Evolutionary conservation across 2,888 invertebrate species (phyloP).

Genomic region (Xanthorhoe spadicearia): DNA sequence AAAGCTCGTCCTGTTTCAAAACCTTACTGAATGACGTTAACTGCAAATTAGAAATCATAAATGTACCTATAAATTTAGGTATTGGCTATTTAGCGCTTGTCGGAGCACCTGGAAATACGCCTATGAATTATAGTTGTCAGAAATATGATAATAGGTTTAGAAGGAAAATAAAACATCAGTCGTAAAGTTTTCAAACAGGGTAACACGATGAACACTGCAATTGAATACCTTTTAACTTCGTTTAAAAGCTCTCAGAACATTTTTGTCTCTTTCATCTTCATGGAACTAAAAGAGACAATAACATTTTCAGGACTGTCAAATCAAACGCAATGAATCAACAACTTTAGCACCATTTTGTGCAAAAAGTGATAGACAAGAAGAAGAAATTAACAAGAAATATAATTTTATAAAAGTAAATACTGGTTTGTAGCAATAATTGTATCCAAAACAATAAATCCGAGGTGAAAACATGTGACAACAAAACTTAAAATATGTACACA

Average conservation of each 20-base stretch:
- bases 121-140: too few species aligned
- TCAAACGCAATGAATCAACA: too few species aligned
- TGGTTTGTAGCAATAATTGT: constrained; percentile 18
- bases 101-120: too few species aligned
- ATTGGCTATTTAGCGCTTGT: background rate
- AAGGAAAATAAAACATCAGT: constrained; percentile 2
- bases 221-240: background rate
- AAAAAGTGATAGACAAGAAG: background rate
- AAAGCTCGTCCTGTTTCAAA: constrained; percentile 18
- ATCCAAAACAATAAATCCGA: constrained; percentile 48
- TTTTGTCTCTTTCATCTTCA: background rate
- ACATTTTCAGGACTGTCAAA: background rate
- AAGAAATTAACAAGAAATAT: background rate
- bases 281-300: background rate
- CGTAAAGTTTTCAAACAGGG: constrained; percentile 21
- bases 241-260: too few species aligned
- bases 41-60: constrained; percentile 1
- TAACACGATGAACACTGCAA: background rate
- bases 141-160: background rate
- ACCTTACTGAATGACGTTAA: constrained; percentile 13
- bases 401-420: background rate
- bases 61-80: background rate
- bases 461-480: constrained; percentile 55
- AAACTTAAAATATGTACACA: constrained; percentile 62
- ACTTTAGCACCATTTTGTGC: too few species aligned